A percentile compares a stretch with the other conserved stretches of the same genome.
Evolutionary conservation across 2,888 invertebrate species (phyloP).

Genomic region (Polia nebulosa): DNA sequence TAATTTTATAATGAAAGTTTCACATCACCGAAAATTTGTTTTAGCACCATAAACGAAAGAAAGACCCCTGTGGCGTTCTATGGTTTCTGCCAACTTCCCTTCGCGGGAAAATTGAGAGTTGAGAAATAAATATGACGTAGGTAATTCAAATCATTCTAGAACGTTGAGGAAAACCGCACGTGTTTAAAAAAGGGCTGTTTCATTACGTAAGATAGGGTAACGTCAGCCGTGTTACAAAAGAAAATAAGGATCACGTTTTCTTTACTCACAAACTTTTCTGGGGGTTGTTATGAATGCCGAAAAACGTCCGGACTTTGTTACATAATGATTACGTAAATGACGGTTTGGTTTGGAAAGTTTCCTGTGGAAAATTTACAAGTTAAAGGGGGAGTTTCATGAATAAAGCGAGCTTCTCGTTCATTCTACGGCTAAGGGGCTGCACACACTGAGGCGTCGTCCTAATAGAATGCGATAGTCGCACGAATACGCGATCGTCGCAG

Average conservation of each 20-base stretch:
- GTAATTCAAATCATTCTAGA: constrained; percentile 30
- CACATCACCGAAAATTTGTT: not conserved
- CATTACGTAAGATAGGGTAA: constrained; percentile 24
- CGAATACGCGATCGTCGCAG: too few species aligned
- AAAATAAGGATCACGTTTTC: constrained; percentile 25
- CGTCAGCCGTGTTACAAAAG: not conserved
- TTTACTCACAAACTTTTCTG: constrained; percentile 13
- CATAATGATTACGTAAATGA: constrained; percentile 11
- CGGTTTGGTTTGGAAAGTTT: not conserved
- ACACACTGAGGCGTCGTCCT: too few species aligned
- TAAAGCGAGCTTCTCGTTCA: constrained; percentile 5
- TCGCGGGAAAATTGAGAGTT: not conserved
- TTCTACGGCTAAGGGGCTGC: not conserved
- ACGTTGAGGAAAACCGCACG: constrained; percentile 27
- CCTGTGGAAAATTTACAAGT: constrained; percentile 11
- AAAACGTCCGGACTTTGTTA: constrained; percentile 18
- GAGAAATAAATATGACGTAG: constrained; percentile 23
- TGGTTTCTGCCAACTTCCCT: not conserved
- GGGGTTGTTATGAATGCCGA: not conserved
- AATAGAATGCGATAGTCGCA: too few species aligned
- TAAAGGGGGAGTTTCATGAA: not conserved
- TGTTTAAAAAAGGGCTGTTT: constrained; percentile 18
- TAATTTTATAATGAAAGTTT: not conserved
- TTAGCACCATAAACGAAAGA: not conserved
- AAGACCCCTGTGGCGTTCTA: not conserved